Evolutionary conservation across 2,797 vertebrate genomes (phyloP).

Genomic region (Rousettus madagascariensis): DNA sequence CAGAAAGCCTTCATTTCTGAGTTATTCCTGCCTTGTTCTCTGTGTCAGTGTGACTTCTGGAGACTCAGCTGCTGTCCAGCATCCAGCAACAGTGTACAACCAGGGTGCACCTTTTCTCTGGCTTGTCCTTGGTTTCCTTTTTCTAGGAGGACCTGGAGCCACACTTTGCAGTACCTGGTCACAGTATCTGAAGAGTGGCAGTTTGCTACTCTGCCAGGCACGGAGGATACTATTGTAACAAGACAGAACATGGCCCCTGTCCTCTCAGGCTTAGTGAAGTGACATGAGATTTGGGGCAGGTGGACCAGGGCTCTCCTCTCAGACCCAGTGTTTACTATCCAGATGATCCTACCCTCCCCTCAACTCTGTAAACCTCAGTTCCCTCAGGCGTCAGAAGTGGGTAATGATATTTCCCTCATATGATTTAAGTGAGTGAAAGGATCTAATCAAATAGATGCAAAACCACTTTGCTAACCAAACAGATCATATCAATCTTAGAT

Average conservation of each 20-base stretch:
- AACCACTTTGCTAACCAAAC: constrained; percentile 15
- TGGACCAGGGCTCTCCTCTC: background rate
- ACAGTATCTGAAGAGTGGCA: background rate
- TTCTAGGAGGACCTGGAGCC: background rate
- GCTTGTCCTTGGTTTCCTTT: background rate
- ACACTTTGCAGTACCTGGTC: background rate
- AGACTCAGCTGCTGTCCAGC: background rate
- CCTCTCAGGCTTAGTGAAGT: background rate
- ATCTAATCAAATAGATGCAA: background rate
- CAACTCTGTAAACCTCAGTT: constrained; percentile 33
- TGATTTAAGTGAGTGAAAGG: background rate
- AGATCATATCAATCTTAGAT: background rate
- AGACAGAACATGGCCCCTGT: background rate
- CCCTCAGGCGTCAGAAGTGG: background rate
- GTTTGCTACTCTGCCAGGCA: background rate
- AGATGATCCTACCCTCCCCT: background rate
- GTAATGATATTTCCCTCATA: background rate
- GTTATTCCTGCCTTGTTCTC: background rate
- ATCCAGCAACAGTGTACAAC: background rate
- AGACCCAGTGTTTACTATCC: background rate
- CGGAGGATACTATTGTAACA: background rate
- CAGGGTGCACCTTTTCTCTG: background rate
- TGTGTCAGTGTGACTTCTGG: background rate
- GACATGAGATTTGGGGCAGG: background rate
- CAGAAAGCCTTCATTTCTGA: background rate